Conservation (phyloP, 2,797 vertebrate species). For the Lutra lutra region DNA sequence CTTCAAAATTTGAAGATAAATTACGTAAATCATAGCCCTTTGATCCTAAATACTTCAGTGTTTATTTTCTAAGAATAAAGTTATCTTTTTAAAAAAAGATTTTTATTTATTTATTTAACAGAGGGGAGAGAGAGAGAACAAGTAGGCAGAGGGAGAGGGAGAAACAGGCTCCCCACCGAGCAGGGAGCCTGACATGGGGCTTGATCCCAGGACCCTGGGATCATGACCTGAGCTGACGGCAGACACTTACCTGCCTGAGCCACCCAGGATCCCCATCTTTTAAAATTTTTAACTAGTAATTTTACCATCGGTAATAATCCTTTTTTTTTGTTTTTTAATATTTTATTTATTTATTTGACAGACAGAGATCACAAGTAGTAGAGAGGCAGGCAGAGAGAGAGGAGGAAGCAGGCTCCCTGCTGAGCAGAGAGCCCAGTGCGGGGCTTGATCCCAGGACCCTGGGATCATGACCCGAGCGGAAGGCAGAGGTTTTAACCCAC, state of each 20-base stretch:
- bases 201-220: too few species aligned
- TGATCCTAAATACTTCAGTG: background rate
- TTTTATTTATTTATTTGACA: too few species aligned
- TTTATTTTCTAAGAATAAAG: background rate
- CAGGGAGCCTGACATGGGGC: too few species aligned
- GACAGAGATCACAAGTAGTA: too few species aligned
- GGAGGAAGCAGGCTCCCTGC: too few species aligned
- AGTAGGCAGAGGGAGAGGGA: background rate
- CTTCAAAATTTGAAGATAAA: background rate
- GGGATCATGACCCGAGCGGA: too few species aligned
- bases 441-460: too few species aligned
- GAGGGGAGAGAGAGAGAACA: background rate
- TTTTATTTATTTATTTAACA: too few species aligned
- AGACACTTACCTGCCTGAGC: background rate
- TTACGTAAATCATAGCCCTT: background rate
- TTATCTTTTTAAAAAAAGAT: too few species aligned
- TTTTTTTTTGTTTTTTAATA: background rate
- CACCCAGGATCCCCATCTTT: background rate
- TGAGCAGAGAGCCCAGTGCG: too few species aligned
- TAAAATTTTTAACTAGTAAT: background rate
- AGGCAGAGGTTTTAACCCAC: too few species aligned
- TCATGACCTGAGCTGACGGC: background rate
- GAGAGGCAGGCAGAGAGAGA: too few species aligned
- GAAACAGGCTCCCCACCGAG: background rate
- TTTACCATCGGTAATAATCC: background rate